A percentile compares a stretch with the other conserved stretches of the same genome.
These are phyloP conservation scores for Nycteola revayana DNA, from an alignment of 2,888 invertebrate genomes.

Conservation along the genomic window DNA sequence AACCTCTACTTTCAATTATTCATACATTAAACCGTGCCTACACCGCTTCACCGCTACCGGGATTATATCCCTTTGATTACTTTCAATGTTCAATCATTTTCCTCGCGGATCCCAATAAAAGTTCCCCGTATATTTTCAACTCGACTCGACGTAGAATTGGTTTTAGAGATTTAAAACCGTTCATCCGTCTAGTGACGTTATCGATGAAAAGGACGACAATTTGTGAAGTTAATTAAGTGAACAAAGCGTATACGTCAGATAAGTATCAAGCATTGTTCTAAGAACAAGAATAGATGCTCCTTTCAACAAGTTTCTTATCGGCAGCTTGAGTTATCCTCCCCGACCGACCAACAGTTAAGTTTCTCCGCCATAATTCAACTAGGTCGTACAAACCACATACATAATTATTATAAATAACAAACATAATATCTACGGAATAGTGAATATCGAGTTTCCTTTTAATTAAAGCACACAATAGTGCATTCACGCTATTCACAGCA, in stretches of 20 bases:
- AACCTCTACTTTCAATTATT: slow-evolving; percentile 73
- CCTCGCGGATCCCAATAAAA: slow-evolving; percentile 42
- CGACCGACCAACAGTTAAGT: slow-evolving; percentile 40
- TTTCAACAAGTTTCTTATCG: slow-evolving; percentile 63
- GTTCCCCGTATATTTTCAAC: slow-evolving; percentile 32
- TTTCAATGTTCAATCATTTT: slow-evolving; percentile 53
- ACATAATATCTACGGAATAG: slow-evolving; percentile 31
- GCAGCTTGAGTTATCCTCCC: slow-evolving; percentile 51
- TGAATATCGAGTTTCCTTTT: slow-evolving; percentile 29
- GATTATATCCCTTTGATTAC: slow-evolving; percentile 57
- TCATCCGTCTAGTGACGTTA: slow-evolving; percentile 33
- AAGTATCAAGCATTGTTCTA: slow-evolving; percentile 60
- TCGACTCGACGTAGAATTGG: slow-evolving; percentile 36
- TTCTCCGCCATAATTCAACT: slow-evolving; percentile 35
- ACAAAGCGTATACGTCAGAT: slow-evolving; percentile 63
- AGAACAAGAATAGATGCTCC: slow-evolving; percentile 53
- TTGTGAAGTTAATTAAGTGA: slow-evolving; percentile 67
- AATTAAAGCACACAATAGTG: slow-evolving; percentile 24
- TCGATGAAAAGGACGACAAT: slow-evolving; percentile 54
- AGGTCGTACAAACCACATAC: slow-evolving; percentile 33
- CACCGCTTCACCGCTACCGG: slow-evolving; percentile 40
- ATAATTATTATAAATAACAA: slow-evolving; percentile 36
- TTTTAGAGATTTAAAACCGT: slow-evolving; percentile 42
- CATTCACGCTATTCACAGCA: too few species aligned
- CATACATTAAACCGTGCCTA: slow-evolving; percentile 64